Base-by-base conservation (phyloP, 2,797 vertebrate species). In the Microhierax caerulescens region DNA sequence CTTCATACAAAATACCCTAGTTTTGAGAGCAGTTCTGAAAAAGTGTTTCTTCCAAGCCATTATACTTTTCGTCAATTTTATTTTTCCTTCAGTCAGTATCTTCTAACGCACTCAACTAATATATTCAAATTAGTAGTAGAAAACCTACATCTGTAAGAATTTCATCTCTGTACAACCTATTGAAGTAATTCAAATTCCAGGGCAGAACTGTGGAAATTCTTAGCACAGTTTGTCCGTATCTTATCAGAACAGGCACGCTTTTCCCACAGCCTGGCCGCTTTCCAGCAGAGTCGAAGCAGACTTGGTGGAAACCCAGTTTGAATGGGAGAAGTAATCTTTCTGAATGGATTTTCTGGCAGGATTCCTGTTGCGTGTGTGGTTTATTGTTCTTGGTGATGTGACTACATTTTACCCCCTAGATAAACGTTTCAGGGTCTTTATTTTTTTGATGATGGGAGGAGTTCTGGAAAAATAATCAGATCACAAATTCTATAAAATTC, bases 241-340 rank as follows among this genome's bases (percentile, higher is more conserved):
- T 95, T 97, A 97, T 96, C 96, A 88, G 94, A 76, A 60, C 97
- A 96, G 95, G 83, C 97, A 88, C 11, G 11, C 85, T 94, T 92
- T 90, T 39, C 91, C 91, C 63, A 67, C 0, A 1, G 57, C 68
- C 77, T 95, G 96, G 97, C 93, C 0, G 2, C 41, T 2, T 73
- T 41, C 95, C 87, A 95, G 89, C 63, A 34, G 76, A 7, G 48
- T 48, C 23, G 14, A 25, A 85, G 80, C 93, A 83, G 85, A 13
- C 92, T 67, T 34, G 13, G 25, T 93, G 95, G 92, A 36, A 95
- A 85, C 67, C 85, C 21, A 16, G 13, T 59, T 43, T 96, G 82
- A 96, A 87, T 95, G 93, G 91, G 70, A 92, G 69, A 84, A 94
- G 48, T 32, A 67, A 94, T 90, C 93, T 88, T 94, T 93, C 60